These are phyloP conservation scores for Lutjanus erythropterus DNA, from an alignment of 2,113 vertebrate species.

Conservation along the genomic window DNA sequence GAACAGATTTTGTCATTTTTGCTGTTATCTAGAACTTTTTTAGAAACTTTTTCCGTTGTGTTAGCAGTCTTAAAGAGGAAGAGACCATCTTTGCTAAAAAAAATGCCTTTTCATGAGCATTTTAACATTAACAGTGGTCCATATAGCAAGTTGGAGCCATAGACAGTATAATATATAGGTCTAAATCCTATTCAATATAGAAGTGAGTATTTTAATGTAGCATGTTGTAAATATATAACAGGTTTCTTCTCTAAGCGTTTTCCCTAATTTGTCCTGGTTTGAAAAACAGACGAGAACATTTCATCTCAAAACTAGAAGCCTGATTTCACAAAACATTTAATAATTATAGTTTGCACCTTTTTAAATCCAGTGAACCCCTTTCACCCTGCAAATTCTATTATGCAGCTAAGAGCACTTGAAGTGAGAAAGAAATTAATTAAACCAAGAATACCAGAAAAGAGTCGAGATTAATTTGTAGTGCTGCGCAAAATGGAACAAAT, in stretches of 20 bases:
- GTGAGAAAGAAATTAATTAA: not conserved
- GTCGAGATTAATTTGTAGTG: not conserved
- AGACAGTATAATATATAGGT: too few species aligned
- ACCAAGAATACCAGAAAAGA: not conserved
- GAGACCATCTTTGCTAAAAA: not conserved
- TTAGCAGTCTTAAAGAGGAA: not conserved
- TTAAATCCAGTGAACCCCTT: conserved; percentile 18
- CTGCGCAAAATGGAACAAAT: conserved; percentile 12
- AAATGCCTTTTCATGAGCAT: not conserved
- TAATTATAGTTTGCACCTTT: not conserved
- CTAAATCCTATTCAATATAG: too few species aligned
- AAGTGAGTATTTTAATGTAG: too few species aligned
- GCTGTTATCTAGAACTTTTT: not conserved
- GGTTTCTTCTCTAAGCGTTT: too few species aligned
- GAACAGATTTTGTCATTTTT: conserved; percentile 4
- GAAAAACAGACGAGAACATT: not conserved
- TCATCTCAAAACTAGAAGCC: not conserved
- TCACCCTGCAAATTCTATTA: not conserved
- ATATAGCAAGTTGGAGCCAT: too few species aligned
- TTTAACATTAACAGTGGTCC: too few species aligned
- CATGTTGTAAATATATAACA: too few species aligned
- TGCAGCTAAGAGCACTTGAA: conserved; percentile 17
- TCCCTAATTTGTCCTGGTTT: not conserved
- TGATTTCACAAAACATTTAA: not conserved
- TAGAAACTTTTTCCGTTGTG: not conserved